A percentile compares a stretch with the other conserved stretches of the same genome.
Evolutionary conservation across 2,113 vertebrate species (phyloP).

Genomic region (Perognathus longimembris): DNA sequence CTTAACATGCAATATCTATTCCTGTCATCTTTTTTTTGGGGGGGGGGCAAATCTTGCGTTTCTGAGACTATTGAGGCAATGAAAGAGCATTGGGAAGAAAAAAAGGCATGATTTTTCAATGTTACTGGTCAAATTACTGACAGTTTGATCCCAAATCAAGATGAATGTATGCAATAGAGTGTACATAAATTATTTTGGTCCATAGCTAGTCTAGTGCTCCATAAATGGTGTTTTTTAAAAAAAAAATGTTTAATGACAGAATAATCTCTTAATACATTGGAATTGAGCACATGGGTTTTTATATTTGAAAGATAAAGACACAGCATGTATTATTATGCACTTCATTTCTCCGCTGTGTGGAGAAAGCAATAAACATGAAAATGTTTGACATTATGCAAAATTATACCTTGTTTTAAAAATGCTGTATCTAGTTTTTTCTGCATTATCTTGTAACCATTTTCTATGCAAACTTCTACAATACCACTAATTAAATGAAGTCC

Average conservation of each 20-base stretch:
- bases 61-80: slow-evolving; percentile 80
- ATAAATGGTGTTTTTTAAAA: slow-evolving; percentile 81
- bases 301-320: slow-evolving; percentile 84
- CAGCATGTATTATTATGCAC: slow-evolving; percentile 93
- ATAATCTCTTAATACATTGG: slow-evolving; percentile 88
- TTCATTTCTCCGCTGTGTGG: slow-evolving; percentile 94
- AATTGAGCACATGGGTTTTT: slow-evolving; percentile 86
- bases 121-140: slow-evolving; percentile 75
- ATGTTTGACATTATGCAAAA: slow-evolving; percentile 92
- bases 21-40: slow-evolving; percentile 56
- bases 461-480: slow-evolving; percentile 93
- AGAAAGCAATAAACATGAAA: slow-evolving; percentile 91
- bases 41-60: slow-evolving; percentile 66
- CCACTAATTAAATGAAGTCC: slow-evolving; percentile 91
- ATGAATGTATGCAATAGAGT: slow-evolving; percentile 86
- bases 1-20: slow-evolving; percentile 60
- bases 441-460: slow-evolving; percentile 93
- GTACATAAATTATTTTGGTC: slow-evolving; percentile 87
- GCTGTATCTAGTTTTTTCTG: slow-evolving; percentile 88
- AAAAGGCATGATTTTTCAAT: slow-evolving; percentile 71
- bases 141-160: slow-evolving; percentile 87
- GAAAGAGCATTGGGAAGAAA: slow-evolving; percentile 55
- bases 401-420: slow-evolving; percentile 91
- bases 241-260: slow-evolving; percentile 85
- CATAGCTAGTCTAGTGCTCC: slow-evolving; percentile 86